Conservation (phyloP, 2,888 invertebrate genomes). For the Pecten maximus region DNA sequence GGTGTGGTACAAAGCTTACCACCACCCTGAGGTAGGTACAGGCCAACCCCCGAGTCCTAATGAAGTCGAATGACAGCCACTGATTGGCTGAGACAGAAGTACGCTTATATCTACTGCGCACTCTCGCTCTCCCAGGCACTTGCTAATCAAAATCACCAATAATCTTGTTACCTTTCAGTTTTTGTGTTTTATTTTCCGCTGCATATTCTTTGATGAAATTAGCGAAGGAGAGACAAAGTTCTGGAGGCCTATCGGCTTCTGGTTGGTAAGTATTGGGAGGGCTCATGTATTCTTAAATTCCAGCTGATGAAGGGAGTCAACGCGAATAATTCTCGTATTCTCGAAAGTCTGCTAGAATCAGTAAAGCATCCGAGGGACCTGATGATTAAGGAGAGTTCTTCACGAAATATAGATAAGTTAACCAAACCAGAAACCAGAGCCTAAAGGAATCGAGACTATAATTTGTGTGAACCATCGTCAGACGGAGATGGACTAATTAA, state of each 20-base stretch:
- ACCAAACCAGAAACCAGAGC: background rate
- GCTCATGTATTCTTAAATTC: background rate
- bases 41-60: background rate
- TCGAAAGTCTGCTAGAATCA: background rate
- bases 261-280: background rate
- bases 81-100: slow-evolving; percentile 26
- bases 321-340: slow-evolving; percentile 20
- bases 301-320: background rate
- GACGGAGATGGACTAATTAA: background rate
- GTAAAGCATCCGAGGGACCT: background rate
- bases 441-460: background rate
- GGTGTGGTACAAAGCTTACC: background rate
- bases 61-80: background rate
- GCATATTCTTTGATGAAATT: slow-evolving; percentile 28
- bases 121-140: background rate
- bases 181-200: slow-evolving; percentile 23
- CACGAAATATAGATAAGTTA: background rate
- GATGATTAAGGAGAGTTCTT: background rate
- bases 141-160: slow-evolving; percentile 21
- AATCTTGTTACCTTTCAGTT: slow-evolving; percentile 31
- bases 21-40: background rate
- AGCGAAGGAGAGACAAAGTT: background rate
- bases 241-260: background rate
- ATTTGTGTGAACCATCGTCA: background rate
- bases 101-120: too few species aligned